Base-by-base conservation (phyloP, 2,797 vertebrate genomes). In the Spheniscus humboldti region DNA sequence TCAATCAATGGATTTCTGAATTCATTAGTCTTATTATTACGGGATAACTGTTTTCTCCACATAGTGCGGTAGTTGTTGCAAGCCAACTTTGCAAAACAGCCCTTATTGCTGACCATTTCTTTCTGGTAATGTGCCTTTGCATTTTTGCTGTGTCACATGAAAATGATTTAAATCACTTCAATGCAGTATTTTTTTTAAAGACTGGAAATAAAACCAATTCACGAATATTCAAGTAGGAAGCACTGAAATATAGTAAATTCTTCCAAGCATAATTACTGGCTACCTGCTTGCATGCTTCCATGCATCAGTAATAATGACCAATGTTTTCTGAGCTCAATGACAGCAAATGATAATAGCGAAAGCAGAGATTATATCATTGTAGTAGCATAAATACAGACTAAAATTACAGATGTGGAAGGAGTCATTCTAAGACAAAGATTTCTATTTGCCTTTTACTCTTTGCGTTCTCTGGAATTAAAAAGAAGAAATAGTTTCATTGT, bases 1-100 rank as follows among this genome's bases (percentile, higher is more conserved):
- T 98, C 98, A 99, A 99, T 99, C 99, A 99, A 99, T 99, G 99
- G 98, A 98, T 98, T 99, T 98, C 98, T 98, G 99, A 99, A 99
- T 99, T 99, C 98, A 99, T 99, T 99, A 99, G 98, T 98, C 98
- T 99, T 98, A 98, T 99, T 99, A 99, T 97, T 97, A 97, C 77
- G 96, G 97, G 94, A 95, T 90, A 97, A 97, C 97, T 90, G 97
- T 96, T 97, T 97, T 95, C 91, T 97, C 86, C 96, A 97, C 89
- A 95, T 84, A 95, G 92, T 69, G 89, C 41, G 92, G 89, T 89
- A 92, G 95, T 48, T 78, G 94, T 68, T 96, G 77, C 88, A 85
- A 57, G 86, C 76, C 95, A 97, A 86, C 82, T 96, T 96, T 90
- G 95, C 82, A 97, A 97, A 97, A 60, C 69, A 84, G 84, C 56